These are phyloP conservation scores for Triplophysa bombifrons DNA, from an alignment of 2,797 vertebrate genomes.

Conservation along the genomic window DNA sequence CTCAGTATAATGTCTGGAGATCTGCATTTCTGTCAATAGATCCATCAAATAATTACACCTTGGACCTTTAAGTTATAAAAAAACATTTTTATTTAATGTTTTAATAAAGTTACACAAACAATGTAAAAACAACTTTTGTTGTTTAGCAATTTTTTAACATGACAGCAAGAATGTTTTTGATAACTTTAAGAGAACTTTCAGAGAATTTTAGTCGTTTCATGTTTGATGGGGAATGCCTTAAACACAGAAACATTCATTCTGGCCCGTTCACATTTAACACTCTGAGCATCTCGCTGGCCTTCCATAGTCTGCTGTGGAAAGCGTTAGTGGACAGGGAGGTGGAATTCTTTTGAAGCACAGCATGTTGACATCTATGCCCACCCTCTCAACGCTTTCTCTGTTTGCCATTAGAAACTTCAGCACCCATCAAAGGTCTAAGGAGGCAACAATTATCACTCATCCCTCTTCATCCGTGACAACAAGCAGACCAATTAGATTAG, in stretches of 20 bases:
- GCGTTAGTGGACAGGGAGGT: conserved; percentile 1
- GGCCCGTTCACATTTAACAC: neutral
- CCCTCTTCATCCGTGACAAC: neutral
- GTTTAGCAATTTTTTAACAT: too few species aligned
- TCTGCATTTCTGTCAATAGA: too few species aligned
- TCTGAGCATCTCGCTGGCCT: neutral
- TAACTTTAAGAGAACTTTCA: too few species aligned
- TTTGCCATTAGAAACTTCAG: conserved; percentile 8
- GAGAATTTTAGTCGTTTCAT: too few species aligned
- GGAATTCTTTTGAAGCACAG: conserved; percentile 54
- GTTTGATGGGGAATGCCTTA: too few species aligned
- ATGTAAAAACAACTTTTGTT: too few species aligned
- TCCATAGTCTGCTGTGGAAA: conserved; percentile 7
- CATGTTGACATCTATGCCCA: conserved; percentile 24
- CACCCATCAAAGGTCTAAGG: conserved; percentile 29
- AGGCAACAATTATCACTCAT: conserved; percentile 31
- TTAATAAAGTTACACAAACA: too few species aligned
- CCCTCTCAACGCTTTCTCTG: conserved; percentile 32
- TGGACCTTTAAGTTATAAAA: too few species aligned
- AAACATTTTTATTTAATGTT: too few species aligned
- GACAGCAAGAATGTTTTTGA: too few species aligned
- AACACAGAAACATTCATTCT: neutral
- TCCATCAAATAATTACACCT: too few species aligned
- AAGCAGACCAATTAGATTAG: conserved; percentile 9
- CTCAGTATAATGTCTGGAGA: too few species aligned